Evolutionary conservation across 2,113 vertebrate genomes (phyloP).

Genomic region (Plestiodon gilberti): DNA sequence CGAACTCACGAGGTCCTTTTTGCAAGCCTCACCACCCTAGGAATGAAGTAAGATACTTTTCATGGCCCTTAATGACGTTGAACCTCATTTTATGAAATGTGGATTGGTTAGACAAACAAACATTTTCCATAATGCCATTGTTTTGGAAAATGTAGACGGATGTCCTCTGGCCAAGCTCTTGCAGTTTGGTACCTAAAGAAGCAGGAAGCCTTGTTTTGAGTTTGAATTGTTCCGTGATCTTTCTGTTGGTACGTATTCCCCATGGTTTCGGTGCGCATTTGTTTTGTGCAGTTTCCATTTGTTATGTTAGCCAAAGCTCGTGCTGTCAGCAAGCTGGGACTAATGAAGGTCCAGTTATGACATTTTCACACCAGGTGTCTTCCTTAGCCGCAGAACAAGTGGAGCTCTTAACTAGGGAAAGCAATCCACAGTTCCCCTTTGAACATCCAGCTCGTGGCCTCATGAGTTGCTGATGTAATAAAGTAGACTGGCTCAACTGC

Average conservation of each 20-base stretch:
- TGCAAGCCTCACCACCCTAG: neutral
- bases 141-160: neutral
- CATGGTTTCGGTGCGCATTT: neutral
- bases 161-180: rapidly evolving
- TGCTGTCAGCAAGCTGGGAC: slow-evolving; percentile 3
- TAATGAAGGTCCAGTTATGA: neutral
- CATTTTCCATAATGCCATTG: neutral
- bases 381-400: slow-evolving; percentile 11
- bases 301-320: slow-evolving; percentile 8
- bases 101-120: slow-evolving; percentile 6
- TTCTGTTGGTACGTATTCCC: neutral
- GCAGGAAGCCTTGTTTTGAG: neutral
- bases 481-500: slow-evolving; percentile 7
- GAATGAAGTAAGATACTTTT: neutral
- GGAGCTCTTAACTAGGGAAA: neutral
- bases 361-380: neutral
- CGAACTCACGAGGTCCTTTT: neutral
- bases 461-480: neutral
- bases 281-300: neutral
- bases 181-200: neutral
- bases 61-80: neutral
- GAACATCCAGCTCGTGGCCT: rapidly evolving
- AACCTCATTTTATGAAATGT: neutral
- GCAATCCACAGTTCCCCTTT: neutral
- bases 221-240: neutral